These are phyloP conservation scores for Eublepharis macularius DNA, from an alignment of 2,113 vertebrate genomes.

Conservation along the genomic window DNA sequence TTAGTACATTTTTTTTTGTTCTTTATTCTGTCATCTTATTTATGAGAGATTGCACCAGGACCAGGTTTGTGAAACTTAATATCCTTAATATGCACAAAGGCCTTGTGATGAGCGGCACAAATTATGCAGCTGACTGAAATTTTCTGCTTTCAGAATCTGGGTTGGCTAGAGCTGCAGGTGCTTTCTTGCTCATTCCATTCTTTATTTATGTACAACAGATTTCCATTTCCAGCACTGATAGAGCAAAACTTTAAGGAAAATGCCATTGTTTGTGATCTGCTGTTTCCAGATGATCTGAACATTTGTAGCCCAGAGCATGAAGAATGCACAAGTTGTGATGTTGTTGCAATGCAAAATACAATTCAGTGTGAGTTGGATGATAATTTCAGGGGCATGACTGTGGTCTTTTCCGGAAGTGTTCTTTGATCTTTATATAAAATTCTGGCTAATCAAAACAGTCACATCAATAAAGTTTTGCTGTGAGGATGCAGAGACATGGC, in stretches of 20 bases:
- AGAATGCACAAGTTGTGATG: fast-evolving
- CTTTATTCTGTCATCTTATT: neutral
- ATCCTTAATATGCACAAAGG: neutral
- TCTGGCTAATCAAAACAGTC: neutral
- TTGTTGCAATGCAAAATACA: neutral
- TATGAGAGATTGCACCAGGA: neutral
- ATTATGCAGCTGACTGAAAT: neutral
- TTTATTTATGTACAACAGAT: conserved; percentile 5
- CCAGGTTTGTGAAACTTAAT: neutral
- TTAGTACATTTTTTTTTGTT: neutral
- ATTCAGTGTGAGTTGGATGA: neutral
- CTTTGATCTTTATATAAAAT: fast-evolving
- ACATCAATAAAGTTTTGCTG: neutral
- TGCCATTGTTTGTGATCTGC: conserved; percentile 26
- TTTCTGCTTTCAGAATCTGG: neutral
- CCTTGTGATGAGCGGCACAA: neutral
- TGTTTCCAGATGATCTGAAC: conserved; percentile 18
- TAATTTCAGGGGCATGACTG: neutral
- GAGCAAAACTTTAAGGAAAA: conserved; percentile 23
- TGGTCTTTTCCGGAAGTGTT: neutral
- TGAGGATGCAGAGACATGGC: neutral
- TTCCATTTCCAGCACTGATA: neutral
- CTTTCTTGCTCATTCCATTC: neutral
- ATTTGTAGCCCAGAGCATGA: conserved; percentile 16
- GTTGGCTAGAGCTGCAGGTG: neutral